Conservation (phyloP, 1,140 invertebrate species). For the Drosophila miranda region DNA sequence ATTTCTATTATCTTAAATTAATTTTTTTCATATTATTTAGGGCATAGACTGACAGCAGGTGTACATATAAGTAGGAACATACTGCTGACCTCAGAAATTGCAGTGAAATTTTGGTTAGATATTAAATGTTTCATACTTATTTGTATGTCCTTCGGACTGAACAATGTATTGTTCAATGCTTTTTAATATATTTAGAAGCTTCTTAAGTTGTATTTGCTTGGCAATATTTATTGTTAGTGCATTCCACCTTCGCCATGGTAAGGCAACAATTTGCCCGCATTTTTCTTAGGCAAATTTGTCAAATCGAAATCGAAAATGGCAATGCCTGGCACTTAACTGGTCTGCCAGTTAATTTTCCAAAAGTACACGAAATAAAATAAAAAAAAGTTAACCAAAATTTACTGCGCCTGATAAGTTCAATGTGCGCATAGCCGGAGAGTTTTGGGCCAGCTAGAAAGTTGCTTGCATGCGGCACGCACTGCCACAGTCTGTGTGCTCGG, state of each 20-base stretch:
- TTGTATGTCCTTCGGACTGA: too few relatives aligned
- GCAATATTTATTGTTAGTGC: not conserved
- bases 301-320: constrained; percentile 66
- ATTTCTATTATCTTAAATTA: too few relatives aligned
- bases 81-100: too few relatives aligned
- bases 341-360: constrained; percentile 44
- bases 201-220: too few relatives aligned
- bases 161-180: too few relatives aligned
- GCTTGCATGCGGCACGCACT: constrained; percentile 68
- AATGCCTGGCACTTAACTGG: constrained; percentile 59
- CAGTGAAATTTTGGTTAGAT: not conserved
- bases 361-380: constrained; percentile 6
- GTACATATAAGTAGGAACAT: too few relatives aligned
- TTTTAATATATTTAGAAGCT: too few relatives aligned
- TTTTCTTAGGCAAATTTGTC: constrained; percentile 64
- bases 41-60: too few relatives aligned
- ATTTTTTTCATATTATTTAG: too few relatives aligned
- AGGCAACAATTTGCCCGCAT: not conserved
- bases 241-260: not conserved
- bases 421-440: constrained; percentile 60
- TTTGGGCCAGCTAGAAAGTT: constrained; percentile 70
- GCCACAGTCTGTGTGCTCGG: constrained; percentile 6
- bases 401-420: constrained; percentile 63
- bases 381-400: constrained; percentile 37
- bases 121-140: not conserved